Evolutionary conservation across 2,113 vertebrate species (phyloP).

Genomic region (Daphoenositta chrysoptera): DNA sequence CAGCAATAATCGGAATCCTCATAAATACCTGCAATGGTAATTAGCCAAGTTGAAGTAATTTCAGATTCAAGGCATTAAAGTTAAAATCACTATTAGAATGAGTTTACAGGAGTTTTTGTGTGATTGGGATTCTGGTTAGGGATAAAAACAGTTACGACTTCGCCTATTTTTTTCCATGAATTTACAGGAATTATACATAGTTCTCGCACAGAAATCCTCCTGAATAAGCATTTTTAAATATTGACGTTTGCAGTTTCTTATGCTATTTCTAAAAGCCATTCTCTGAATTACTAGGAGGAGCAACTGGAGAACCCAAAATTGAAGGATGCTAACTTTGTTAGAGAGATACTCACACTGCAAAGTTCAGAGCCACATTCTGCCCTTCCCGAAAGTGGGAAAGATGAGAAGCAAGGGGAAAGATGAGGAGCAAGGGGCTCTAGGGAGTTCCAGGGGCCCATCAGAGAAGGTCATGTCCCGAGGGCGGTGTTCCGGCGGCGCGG

Average conservation of each 20-base stretch:
- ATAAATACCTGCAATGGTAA: background rate
- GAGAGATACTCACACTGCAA: rapidly evolving
- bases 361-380: background rate
- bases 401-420: too few species aligned
- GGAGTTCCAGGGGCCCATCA: background rate
- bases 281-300: background rate
- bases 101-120: background rate
- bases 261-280: background rate
- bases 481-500: too few species aligned
- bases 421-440: background rate
- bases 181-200: background rate
- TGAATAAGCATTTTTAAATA: background rate
- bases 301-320: background rate
- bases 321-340: background rate
- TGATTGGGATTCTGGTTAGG: background rate
- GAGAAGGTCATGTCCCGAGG: too few species aligned
- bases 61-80: background rate
- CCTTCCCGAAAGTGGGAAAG: background rate
- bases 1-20: background rate
- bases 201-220: background rate
- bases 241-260: background rate
- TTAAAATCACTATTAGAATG: background rate
- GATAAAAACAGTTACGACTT: background rate
- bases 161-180: background rate
- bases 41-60: background rate